Base-by-base conservation (phyloP, 2,113 vertebrate genomes). In the Caretta caretta region DNA sequence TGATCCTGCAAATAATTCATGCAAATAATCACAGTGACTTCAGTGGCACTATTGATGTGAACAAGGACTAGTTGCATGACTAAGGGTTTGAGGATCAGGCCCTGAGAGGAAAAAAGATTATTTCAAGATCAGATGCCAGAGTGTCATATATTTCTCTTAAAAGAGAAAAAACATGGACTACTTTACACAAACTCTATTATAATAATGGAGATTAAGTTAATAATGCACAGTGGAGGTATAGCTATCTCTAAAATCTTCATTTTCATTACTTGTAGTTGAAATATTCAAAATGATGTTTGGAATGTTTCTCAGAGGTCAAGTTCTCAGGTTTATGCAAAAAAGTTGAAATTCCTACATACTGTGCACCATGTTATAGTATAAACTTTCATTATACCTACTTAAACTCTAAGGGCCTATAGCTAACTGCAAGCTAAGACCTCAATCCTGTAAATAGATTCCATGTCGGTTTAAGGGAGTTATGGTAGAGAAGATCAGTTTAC, bases 391-490 rank as follows among this genome's bases (percentile, higher is more conserved):
- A 85, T 84, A 51, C 22, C 20, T 17, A 13, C 59, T 25, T 80
- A 56, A 56, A 87, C 85, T n/a, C 48, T 84, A 69, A 46, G 54
- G 85, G 59, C 53, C 95, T 91, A 90, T 4, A 50, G 91, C 90
- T 84, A 75, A 94, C 89, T 57, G 80, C 17, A 90, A 89, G 4
- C 19, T 49, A 88, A 6, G 1, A 3, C 0, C 0, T 0, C 87
- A 86, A 86, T 91, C 76, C 86, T 80, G 80, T n/a, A 48, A 80
- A 12, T 42, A 93, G 86, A 76, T 50, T 83, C 78, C 0, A 1
- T 46, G 50, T 31, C 25, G 14, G 8, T 65, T 93, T 57, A 8
- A 8, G 83, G 86, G 38, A 84, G 93, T 87, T 35, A 82, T 96
- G 90, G 75, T 86, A 90, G 86, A 96, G 84, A 31, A 46, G 11